A percentile compares a stretch with the other conserved stretches of the same genome.
Conservation (phyloP, 2,888 invertebrate genomes). For the Thereva nobilitata region DNA sequence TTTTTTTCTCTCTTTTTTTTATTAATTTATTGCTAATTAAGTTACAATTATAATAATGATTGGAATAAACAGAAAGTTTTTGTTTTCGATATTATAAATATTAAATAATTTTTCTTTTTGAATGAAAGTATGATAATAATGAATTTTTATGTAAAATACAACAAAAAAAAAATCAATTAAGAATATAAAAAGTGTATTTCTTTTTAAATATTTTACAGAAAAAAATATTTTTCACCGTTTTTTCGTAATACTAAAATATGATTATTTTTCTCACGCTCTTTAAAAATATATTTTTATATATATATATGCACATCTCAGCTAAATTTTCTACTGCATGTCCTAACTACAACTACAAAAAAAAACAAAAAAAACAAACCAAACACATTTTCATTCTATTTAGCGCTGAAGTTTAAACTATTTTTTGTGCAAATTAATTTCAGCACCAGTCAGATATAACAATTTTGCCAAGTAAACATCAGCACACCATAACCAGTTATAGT, state of each 20-base stretch:
- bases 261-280: too few relatives aligned
- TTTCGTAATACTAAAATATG: too few relatives aligned
- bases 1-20: too few relatives aligned
- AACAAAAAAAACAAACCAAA: slow-evolving; percentile 1
- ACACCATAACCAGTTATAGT: slow-evolving; percentile 39
- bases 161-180: too few relatives aligned
- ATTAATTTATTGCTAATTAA: too few relatives aligned
- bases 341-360: neutral
- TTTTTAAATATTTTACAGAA: too few relatives aligned
- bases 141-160: too few relatives aligned
- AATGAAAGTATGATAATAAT: too few relatives aligned
- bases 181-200: too few relatives aligned
- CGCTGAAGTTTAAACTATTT: neutral
- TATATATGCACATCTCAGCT: slow-evolving; percentile 4
- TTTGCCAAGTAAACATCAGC: slow-evolving; percentile 39
- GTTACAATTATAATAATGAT: slow-evolving; percentile 19
- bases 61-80: slow-evolving; percentile 18
- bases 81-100: too few relatives aligned
- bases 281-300: neutral
- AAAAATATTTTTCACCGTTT: too few relatives aligned
- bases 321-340: slow-evolving; percentile 7
- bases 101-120: too few relatives aligned
- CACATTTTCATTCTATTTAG: neutral
- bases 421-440: slow-evolving; percentile 38
- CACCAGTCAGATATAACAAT: slow-evolving; percentile 38